Percentiles rank a stretch among this genome's conserved stretches.
Conservation (phyloP, 2,888 invertebrate species). For the Gymnocheta viridis region DNA sequence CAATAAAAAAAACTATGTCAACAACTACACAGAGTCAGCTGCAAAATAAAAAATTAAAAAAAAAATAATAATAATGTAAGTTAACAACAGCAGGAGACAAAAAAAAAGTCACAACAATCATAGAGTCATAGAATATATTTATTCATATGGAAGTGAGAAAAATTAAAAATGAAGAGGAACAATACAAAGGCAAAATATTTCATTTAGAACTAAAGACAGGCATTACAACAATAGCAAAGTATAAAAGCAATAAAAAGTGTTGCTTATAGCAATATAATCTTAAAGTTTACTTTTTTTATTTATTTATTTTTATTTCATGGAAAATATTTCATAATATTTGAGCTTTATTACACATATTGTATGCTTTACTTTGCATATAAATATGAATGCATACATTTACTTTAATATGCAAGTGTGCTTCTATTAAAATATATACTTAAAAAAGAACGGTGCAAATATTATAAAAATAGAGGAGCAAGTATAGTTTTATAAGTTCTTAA, state of each 20-base stretch:
- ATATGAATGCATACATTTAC: not conserved
- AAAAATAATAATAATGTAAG: slow-evolving; percentile 26
- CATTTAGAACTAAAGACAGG: slow-evolving; percentile 35
- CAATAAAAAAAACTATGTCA: slow-evolving; percentile 67
- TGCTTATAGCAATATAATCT: slow-evolving; percentile 61
- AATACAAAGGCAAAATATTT: slow-evolving; percentile 31
- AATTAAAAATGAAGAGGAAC: slow-evolving; percentile 48
- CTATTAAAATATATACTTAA: not conserved
- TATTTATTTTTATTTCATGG: not conserved
- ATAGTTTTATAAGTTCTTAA: too few relatives aligned
- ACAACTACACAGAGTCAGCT: slow-evolving; percentile 60
- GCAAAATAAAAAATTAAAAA: not conserved
- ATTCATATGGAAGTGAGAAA: slow-evolving; percentile 50
- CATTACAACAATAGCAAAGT: slow-evolving; percentile 58
- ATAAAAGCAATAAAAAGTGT: slow-evolving; percentile 64
- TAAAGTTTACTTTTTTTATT: slow-evolving; percentile 44
- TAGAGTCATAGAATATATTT: slow-evolving; percentile 22
- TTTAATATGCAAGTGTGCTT: not conserved
- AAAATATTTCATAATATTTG: slow-evolving; percentile 54
- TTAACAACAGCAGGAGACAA: slow-evolving; percentile 35
- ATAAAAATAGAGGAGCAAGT: too few relatives aligned
- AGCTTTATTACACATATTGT: slow-evolving; percentile 26
- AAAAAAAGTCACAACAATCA: slow-evolving; percentile 34
- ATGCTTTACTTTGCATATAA: not conserved
- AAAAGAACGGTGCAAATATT: too few relatives aligned